Percentiles rank a stretch among this genome's conserved stretches.
Evolutionary conservation across 1,140 invertebrate genomes (phyloP).

Genomic region (Ganaspis sp.): DNA sequence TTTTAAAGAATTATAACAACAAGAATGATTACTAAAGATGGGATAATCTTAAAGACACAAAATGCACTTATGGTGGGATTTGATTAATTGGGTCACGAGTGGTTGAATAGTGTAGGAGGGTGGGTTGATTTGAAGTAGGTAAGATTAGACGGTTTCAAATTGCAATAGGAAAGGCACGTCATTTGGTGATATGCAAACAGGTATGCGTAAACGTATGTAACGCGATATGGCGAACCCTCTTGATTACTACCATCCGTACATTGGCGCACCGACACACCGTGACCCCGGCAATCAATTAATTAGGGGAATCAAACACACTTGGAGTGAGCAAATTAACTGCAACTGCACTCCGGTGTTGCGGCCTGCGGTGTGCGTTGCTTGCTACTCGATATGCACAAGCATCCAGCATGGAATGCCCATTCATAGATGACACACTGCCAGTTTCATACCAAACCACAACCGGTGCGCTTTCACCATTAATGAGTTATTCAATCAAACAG

Average conservation of each 20-base stretch:
- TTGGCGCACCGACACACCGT: conserved; percentile 55
- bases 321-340: conserved; percentile 77
- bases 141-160: conserved; percentile 40
- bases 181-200: conserved; percentile 22
- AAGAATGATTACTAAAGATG: no score
- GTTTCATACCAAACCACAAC: conserved; percentile 31
- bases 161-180: conserved; percentile 42
- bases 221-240: conserved; percentile 59
- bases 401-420: conserved; percentile 38
- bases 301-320: conserved; percentile 77
- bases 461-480: background rate
- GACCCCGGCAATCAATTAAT: conserved; percentile 76
- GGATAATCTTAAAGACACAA: no score
- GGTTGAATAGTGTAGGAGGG: no score
- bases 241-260: conserved; percentile 72
- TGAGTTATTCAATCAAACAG: background rate
- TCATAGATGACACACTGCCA: conserved; percentile 36
- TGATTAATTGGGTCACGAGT: conserved; percentile 6
- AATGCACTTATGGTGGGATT: no score
- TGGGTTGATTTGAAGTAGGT: no score
- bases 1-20: no score
- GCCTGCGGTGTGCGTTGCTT: conserved; percentile 65
- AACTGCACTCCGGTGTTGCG: conserved; percentile 71
- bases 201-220: conserved; percentile 50
- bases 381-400: conserved; percentile 43